A percentile compares a stretch with the other conserved stretches of the same genome.
phyloP scores from a whole-genome alignment of 2,888 invertebrate species.

The Slavum lentiscoides region DNA sequence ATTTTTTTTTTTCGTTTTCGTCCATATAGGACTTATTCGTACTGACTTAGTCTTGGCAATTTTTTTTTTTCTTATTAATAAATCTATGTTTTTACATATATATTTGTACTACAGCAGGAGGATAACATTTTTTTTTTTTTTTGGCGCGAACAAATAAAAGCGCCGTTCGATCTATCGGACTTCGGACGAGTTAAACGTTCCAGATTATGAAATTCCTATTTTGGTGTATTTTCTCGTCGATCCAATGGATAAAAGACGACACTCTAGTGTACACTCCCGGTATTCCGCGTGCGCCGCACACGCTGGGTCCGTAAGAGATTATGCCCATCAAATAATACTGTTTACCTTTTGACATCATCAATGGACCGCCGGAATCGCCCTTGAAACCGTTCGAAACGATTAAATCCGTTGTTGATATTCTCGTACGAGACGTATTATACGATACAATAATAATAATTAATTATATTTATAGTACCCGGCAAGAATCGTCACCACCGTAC shows the following conservation, averaged over 20 bases:
- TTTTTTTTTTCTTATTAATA: too few species aligned
- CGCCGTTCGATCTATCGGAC: too few species aligned
- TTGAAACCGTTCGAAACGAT: background rate
- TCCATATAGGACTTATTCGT: too few species aligned
- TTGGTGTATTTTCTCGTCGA: background rate
- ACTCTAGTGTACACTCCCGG: background rate
- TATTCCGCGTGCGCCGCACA: background rate
- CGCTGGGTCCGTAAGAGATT: background rate
- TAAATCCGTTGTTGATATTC: background rate
- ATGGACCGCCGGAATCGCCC: constrained; percentile 14
- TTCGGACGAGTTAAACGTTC: too few species aligned
- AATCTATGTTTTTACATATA: too few species aligned
- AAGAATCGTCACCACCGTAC: background rate
- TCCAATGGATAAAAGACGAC: background rate
- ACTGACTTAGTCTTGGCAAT: too few species aligned
- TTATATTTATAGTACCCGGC: background rate
- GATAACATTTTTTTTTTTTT: too few species aligned
- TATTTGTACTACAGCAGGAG: too few species aligned
- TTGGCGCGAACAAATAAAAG: too few species aligned
- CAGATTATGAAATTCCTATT: background rate
- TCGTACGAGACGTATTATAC: background rate
- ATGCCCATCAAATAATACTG: constrained; percentile 29
- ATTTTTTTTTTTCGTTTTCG: too few species aligned
- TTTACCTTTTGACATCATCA: constrained; percentile 26
- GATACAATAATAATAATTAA: background rate